Percentiles rank a stretch among this genome's conserved stretches.
Evolutionary conservation across 1,140 invertebrate genomes (phyloP).

Genomic region (Piezodorus guildinii): DNA sequence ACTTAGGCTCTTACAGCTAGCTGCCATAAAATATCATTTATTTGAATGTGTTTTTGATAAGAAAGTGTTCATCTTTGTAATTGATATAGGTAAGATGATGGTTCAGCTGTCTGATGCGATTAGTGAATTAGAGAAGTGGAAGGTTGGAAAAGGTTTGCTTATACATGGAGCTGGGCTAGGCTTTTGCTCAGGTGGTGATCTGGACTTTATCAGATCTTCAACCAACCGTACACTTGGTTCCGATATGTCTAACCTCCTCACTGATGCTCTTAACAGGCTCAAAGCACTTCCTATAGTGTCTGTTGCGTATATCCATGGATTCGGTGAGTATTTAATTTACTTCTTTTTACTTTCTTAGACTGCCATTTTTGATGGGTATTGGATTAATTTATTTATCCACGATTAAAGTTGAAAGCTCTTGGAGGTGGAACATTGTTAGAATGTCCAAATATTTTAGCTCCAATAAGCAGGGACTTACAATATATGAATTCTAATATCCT

Average conservation of each 20-base stretch:
- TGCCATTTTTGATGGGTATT: too few relatives aligned
- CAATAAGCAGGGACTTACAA: too few relatives aligned
- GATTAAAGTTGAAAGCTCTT: too few relatives aligned
- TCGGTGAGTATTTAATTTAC: conserved; percentile 19
- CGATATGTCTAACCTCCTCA: conserved; percentile 41
- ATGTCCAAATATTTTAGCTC: too few relatives aligned
- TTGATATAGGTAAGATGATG: conserved; percentile 44
- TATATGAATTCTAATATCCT: too few relatives aligned
- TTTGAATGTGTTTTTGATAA: too few relatives aligned
- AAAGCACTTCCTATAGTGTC: conserved; percentile 40
- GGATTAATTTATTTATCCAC: too few relatives aligned
- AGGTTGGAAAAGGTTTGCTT: conserved; percentile 42
- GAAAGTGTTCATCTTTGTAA: background rate
- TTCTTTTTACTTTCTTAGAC: too few relatives aligned
- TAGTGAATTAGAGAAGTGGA: conserved; percentile 38
- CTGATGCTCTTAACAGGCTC: conserved; percentile 36
- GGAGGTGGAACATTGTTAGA: too few relatives aligned
- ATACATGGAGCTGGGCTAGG: conserved; percentile 35
- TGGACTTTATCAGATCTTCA: conserved; percentile 37
- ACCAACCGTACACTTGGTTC: conserved; percentile 34
- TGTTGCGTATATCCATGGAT: conserved; percentile 41
- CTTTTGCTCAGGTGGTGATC: conserved; percentile 48
- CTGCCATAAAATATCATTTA: too few relatives aligned
- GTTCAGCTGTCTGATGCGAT: conserved; percentile 39
- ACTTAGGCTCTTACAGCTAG: background rate